A percentile compares a stretch with the other conserved stretches of the same genome.
Evolutionary conservation across 2,113 vertebrate genomes (phyloP).

Genomic region (Chrysochloris asiatica): DNA sequence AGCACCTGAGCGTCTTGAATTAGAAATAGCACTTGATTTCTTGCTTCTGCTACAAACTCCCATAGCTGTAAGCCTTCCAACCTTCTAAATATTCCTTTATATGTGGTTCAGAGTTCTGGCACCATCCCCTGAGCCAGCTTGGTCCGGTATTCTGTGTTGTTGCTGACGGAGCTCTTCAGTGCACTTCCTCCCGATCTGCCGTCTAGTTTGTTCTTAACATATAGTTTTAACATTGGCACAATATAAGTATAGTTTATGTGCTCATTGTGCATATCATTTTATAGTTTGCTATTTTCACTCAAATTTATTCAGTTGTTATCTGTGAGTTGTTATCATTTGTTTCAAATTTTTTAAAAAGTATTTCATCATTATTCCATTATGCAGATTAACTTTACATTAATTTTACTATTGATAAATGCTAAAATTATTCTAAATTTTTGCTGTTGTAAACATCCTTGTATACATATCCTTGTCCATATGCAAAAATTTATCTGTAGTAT

Average conservation of each 20-base stretch:
- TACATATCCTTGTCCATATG: not conserved
- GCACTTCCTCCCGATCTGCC: no score
- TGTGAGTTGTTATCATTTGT: slow-evolving; percentile 26
- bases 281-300: slow-evolving; percentile 5
- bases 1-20: no score
- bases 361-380: not conserved
- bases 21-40: no score
- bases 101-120: no score
- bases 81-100: no score
- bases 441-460: not conserved
- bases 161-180: no score
- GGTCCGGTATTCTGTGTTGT: no score
- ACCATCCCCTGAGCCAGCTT: no score
- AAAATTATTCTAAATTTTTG: slow-evolving; percentile 44
- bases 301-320: not conserved
- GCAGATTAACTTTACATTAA: slow-evolving; percentile 12
- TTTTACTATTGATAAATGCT: slow-evolving; percentile 15
- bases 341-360: slow-evolving; percentile 21
- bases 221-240: slow-evolving; percentile 4
- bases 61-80: no score
- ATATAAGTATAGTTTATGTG: not conserved
- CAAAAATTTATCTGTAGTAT: slow-evolving; percentile 20
- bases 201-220: slow-evolving; percentile 11
- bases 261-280: not conserved
- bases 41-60: no score